phyloP scores from a whole-genome alignment of 2,888 invertebrate species.

The Marronus borbonicus region DNA sequence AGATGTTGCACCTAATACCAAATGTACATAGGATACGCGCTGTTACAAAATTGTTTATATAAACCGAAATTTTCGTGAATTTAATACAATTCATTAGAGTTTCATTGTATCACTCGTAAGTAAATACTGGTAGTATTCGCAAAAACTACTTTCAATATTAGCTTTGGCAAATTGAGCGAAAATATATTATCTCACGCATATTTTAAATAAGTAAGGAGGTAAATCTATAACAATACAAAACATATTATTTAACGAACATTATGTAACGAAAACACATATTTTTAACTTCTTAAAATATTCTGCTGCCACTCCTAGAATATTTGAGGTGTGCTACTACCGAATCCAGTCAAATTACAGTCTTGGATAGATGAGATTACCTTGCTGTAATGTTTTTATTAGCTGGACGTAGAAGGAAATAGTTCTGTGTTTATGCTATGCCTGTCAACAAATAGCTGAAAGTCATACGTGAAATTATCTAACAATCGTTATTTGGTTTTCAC shows the following conservation, averaged over 20 bases:
- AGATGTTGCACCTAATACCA: no score
- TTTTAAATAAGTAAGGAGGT: conserved; percentile 28
- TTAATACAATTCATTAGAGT: neutral
- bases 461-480: neutral
- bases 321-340: conserved; percentile 31
- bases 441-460: neutral
- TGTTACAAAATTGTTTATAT: neutral
- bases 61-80: neutral
- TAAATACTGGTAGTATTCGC: conserved; percentile 1
- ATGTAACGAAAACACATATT: conserved; percentile 29
- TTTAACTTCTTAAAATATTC: conserved; percentile 29
- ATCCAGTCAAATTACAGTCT: conserved; percentile 3
- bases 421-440: neutral
- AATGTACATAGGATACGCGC: no score
- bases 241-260: conserved; percentile 19
- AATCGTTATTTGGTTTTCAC: neutral
- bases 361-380: conserved; percentile 16
- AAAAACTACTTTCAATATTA: conserved; percentile 13
- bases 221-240: conserved; percentile 11
- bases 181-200: conserved; percentile 29
- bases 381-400: conserved; percentile 16
- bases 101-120: neutral
- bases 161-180: conserved; percentile 28
- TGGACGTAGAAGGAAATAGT: conserved; percentile 9
- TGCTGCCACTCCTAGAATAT: conserved; percentile 24